These are phyloP conservation scores for Galeopterus variegatus DNA, from an alignment of 2,113 vertebrate genomes.

Conservation along the genomic window DNA sequence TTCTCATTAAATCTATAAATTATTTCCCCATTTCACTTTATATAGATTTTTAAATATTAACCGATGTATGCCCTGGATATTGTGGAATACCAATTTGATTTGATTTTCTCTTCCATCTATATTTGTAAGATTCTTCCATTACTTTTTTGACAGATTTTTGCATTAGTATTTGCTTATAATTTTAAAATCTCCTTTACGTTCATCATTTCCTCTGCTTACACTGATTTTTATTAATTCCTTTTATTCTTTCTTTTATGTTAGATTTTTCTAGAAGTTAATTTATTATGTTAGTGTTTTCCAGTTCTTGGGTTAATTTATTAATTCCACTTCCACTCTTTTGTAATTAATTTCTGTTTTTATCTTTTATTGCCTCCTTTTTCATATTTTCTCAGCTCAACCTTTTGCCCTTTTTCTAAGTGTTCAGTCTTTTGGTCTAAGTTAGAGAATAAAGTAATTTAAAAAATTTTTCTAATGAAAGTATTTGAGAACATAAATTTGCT, in stretches of 20 bases:
- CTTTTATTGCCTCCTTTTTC: neutral
- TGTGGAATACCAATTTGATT: neutral
- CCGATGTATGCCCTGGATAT: neutral
- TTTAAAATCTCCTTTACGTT: neutral
- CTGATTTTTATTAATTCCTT: neutral
- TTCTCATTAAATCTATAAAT: neutral
- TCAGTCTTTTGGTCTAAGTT: neutral
- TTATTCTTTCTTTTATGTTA: neutral
- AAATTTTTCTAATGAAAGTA: neutral
- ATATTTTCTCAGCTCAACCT: neutral
- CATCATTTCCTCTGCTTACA: neutral
- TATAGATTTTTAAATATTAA: neutral
- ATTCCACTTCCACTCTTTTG: neutral
- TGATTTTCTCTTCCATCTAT: neutral
- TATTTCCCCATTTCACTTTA: neutral
- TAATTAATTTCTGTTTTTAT: neutral
- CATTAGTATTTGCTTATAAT: neutral
- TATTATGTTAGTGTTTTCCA: neutral
- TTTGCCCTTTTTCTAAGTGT: neutral
- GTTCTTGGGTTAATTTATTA: neutral
- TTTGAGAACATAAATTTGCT: neutral
- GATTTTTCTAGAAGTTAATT: neutral
- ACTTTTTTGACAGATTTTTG: neutral
- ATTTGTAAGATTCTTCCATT: neutral
- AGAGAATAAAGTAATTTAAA: neutral